Base-by-base conservation (phyloP, 2,113 vertebrate genomes). In the Archocentrus centrarchus region DNA sequence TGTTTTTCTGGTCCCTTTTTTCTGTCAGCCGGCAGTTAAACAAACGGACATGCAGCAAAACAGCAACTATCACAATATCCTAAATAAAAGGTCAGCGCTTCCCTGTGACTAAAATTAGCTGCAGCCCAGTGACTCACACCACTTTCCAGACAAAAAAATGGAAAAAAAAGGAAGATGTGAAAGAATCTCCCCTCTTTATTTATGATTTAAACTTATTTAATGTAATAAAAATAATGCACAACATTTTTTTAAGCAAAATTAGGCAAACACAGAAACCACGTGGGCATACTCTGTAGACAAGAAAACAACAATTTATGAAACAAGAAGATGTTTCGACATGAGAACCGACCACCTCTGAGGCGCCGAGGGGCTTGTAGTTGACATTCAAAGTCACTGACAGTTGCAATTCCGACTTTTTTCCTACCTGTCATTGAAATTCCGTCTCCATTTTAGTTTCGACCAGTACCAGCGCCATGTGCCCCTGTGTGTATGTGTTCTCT, bases 31-130 rank as follows among this genome's bases (percentile, higher is more conserved):
- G 58, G 47, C 61, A 22, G 53, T 75, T 66, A 59, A 2, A 77
- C 77, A 81, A 78, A 82, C 41, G 30, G 44, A 27, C 60, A 80
- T 57, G 37, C 47, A 76, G 76, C 61, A 64, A 68, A 87, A 79
- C 83, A 66, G 35, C 14, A 82, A 80, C 79, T 57, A 78, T 61
- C 39, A 86, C 61, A 79, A 70, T 84, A 83, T 60, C 75, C 75
- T 79, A 64, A 90, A 89, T 79, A 59, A 92, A 90, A 90, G 91
- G 88, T 94, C 91, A 92, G n/a, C 18, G 58, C 30, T 27, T 85
- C 62, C 55, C 44, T 15, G 60, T 17, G 50, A 89, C 83, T 75
- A 88, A 91, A 93, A 91, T 91, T 83, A 89, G 77, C 78, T 55
- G 1, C 8, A 47, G 41, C 53, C 58, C 35, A 41, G 50, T 30